Percentiles rank a stretch among this genome's conserved stretches.
Evolutionary conservation across 2,797 vertebrate genomes (phyloP).

Genomic region (Lacerta bilineata): DNA sequence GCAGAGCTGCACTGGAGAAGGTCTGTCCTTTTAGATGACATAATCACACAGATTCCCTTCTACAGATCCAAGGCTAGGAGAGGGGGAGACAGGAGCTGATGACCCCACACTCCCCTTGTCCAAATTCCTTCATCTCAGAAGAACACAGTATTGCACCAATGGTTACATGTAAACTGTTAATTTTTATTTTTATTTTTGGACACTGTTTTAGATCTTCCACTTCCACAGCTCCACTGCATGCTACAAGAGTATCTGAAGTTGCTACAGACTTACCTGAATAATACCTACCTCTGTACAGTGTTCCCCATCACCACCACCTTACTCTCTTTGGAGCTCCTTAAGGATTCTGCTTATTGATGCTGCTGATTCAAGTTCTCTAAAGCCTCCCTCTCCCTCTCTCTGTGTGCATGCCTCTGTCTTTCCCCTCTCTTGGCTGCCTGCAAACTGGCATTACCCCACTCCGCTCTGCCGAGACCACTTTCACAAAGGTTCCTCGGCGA

Average conservation of each 20-base stretch:
- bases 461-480: slow-evolving; percentile 14
- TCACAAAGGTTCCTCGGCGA: background rate
- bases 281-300: background rate
- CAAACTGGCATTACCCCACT: slow-evolving; percentile 11
- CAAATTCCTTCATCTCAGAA: fast-evolving
- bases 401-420: background rate
- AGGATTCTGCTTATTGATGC: background rate
- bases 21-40: slow-evolving; percentile 12
- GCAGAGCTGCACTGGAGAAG: background rate
- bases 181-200: fast-evolving
- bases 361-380: slow-evolving; percentile 7
- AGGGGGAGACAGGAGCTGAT: background rate
- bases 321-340: background rate
- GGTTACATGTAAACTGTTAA: fast-evolving
- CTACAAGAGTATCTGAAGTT: background rate
- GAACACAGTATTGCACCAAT: background rate
- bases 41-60: background rate
- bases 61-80: background rate
- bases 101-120: background rate
- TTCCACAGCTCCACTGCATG: background rate
- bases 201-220: fast-evolving
- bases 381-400: background rate
- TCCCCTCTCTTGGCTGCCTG: background rate
- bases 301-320: background rate
- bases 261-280: background rate